Percentiles rank a stretch among this genome's conserved stretches.
These are phyloP conservation scores for Embidobia sp. DNA, from an alignment of 2,888 invertebrate genomes.

Conservation along the genomic window DNA sequence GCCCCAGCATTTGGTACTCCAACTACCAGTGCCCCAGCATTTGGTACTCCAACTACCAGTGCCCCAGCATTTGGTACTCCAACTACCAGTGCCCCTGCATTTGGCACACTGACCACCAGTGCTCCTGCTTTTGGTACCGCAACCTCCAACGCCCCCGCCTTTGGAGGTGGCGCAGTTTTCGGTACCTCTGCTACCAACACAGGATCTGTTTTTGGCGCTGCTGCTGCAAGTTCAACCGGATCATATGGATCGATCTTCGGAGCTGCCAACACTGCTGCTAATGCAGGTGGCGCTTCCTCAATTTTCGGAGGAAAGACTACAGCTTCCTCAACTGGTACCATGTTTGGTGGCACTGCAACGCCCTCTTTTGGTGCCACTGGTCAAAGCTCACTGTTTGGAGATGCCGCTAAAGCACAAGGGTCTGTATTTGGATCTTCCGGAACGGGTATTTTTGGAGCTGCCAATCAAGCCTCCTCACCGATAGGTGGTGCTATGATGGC, in stretches of 20 bases:
- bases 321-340: background rate
- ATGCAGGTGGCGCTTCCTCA: slow-evolving; percentile 18
- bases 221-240: background rate
- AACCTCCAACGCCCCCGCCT: slow-evolving; percentile 1
- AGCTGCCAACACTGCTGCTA: slow-evolving; percentile 15
- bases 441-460: slow-evolving; percentile 65
- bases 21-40: background rate
- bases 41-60: slow-evolving; percentile 1
- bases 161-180: too few relatives aligned
- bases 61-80: background rate
- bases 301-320: slow-evolving; percentile 50
- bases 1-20: slow-evolving; percentile 58
- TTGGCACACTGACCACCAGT: too few relatives aligned
- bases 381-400: slow-evolving; percentile 50
- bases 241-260: slow-evolving; percentile 48
- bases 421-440: slow-evolving; percentile 61
- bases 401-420: slow-evolving; percentile 43
- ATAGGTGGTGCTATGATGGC: slow-evolving; percentile 45
- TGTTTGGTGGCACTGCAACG: slow-evolving; percentile 63
- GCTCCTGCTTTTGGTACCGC: background rate
- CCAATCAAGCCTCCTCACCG: slow-evolving; percentile 54
- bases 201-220: background rate
- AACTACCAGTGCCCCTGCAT: background rate
- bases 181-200: too few relatives aligned
- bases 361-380: slow-evolving; percentile 32